Evolutionary conservation across 92 coral and sea anemone genomes (phyloP), one percentile per base, ranked within the genome.

Genomic region (Anthopleura xanthogrammica): DNA sequence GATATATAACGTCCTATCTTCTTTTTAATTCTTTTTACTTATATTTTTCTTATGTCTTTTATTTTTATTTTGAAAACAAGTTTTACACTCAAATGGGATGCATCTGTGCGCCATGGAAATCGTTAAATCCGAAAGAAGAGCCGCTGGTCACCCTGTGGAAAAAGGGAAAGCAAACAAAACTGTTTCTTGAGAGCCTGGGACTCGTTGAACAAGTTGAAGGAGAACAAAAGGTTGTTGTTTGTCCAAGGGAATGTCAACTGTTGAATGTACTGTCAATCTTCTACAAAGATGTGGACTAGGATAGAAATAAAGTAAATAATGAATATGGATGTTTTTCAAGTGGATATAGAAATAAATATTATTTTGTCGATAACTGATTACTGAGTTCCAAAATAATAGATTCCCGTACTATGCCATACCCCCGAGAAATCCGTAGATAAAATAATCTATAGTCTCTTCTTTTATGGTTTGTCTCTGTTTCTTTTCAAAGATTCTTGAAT

Each of bases 1-100:
- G 54, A 5, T 11, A 0, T 50, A 5, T 50, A 11, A 11, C 8
- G 54, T 50, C 8, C 54, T 11, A 11, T 11, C 54, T 5, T 50
- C 52, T 50, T 22, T 7, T 62, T 62, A n/a, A 19, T 8, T 60
- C 29, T 3, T 62, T 17, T 19, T 19, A 0, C 1, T 16, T 72
- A 39, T 16, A 5, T 72, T 36, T 71, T 16, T 71, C 9, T 19
- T 75, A 5, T 75, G 4, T 40, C 4, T 43, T 79, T 22, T 50
- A 10, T 40, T 66, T 2, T 39, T 52, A 77, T 73, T 71, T 54
- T n/a, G 12, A 19, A 16, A 71, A 36, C 19, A 72, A 93, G 95
- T 93, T 91, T 79, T 87, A 75, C 80, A 93, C 97, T 60, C 97
- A 93, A 88, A 93, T 93, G 97, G 88, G 90, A 2, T 93, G 97